These are phyloP conservation scores for Theristicus caerulescens DNA, from an alignment of 2,113 vertebrate species.

Conservation along the genomic window DNA sequence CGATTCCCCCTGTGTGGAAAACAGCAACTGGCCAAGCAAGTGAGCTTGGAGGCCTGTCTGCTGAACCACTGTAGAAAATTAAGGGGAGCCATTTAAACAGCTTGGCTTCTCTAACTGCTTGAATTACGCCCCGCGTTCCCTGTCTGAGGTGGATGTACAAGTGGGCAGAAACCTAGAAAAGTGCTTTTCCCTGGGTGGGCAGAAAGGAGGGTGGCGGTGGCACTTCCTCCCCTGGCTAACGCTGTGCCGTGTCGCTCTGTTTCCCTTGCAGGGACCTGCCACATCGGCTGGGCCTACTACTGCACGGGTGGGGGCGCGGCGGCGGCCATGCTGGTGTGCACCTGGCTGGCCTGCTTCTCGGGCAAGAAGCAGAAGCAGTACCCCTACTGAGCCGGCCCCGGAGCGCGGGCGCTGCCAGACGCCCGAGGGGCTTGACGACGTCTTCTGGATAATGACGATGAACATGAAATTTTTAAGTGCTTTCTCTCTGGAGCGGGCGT, in stretches of 20 bases:
- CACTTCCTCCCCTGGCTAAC: accelerated
- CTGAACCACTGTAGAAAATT: not conserved
- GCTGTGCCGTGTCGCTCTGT: accelerated
- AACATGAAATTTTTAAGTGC: not conserved
- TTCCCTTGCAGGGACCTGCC: constrained; percentile 84
- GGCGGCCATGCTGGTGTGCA: constrained; percentile 88
- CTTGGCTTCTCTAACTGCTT: constrained; percentile 26
- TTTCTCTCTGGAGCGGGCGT: not conserved
- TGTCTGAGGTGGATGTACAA: not conserved
- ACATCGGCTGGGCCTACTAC: constrained; percentile 97
- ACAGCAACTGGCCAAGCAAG: constrained; percentile 13
- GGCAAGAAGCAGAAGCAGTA: constrained; percentile 98
- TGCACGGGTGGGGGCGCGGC: constrained; percentile 90
- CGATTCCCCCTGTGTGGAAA: not conserved
- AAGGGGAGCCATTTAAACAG: constrained; percentile 13
- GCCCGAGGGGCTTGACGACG: not conserved
- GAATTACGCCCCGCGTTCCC: accelerated
- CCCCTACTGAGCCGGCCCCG: constrained; percentile 79
- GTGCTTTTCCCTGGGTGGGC: not conserved
- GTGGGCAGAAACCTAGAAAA: not conserved
- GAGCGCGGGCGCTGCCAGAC: not conserved
- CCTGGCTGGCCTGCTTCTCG: constrained; percentile 94
- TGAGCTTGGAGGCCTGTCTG: not conserved
- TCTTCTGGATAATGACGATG: not conserved
- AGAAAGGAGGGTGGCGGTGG: accelerated